These are phyloP conservation scores for Albula goreensis DNA, from an alignment of 2,113 vertebrate genomes.

Conservation along the genomic window DNA sequence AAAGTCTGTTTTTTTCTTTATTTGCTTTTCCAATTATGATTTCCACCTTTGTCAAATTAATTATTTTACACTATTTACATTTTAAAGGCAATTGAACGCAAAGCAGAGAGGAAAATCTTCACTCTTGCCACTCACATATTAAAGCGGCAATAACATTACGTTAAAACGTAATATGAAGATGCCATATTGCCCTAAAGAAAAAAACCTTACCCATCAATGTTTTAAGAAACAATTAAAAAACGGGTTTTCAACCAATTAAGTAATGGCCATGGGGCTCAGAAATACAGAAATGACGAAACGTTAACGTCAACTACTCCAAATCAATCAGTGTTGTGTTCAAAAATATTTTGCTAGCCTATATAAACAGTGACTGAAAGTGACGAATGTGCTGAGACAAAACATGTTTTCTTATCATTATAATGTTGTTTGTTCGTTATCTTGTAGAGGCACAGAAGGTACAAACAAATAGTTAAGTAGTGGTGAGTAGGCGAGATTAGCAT, in stretches of 20 bases:
- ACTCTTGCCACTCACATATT: neutral
- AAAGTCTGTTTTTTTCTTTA: neutral
- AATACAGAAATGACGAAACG: neutral
- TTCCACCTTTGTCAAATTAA: neutral
- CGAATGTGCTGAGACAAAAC: neutral
- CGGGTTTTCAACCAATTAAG: neutral
- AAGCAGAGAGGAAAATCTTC: neutral
- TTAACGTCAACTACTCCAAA: neutral
- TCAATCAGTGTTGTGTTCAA: neutral
- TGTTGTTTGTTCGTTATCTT: neutral
- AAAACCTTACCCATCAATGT: neutral
- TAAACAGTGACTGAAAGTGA: neutral
- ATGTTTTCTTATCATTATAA: neutral
- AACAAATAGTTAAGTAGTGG: neutral
- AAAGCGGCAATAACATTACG: neutral
- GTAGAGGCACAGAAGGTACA: neutral
- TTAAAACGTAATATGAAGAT: neutral
- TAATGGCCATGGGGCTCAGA: neutral
- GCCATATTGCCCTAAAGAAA: neutral
- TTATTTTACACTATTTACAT: neutral
- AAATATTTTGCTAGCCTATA: neutral
- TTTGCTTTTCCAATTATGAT: neutral
- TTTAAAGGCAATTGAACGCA: neutral
- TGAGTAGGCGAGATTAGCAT: neutral
- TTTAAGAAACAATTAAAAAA: neutral